A percentile compares a stretch with the other conserved stretches of the same genome.
phyloP scores from a whole-genome alignment of 2,888 invertebrate species.

The Ochlodes sylvanus region DNA sequence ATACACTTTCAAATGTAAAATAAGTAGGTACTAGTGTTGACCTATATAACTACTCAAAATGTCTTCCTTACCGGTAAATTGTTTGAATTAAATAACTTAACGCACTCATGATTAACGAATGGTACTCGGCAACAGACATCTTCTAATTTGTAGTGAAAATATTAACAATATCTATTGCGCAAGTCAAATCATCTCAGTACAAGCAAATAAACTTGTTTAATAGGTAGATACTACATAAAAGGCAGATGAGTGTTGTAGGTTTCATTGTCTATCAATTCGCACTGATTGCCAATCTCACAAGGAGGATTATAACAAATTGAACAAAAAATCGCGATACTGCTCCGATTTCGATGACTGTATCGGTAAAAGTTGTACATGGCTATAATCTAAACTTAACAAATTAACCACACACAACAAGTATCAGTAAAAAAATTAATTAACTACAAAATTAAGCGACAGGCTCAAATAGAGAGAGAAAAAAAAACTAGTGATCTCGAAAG shows the following conservation, averaged over 20 bases:
- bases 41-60: too few relatives aligned
- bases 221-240: too few relatives aligned
- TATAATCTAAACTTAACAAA: constrained; percentile 29
- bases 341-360: constrained; percentile 23
- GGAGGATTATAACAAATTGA: constrained; percentile 36
- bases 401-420: constrained; percentile 22
- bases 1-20: too few relatives aligned
- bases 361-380: constrained; percentile 34
- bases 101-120: too few relatives aligned
- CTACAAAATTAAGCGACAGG: constrained; percentile 29
- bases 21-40: too few relatives aligned
- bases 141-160: too few relatives aligned
- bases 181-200: too few relatives aligned
- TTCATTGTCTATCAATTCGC: constrained; percentile 29
- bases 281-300: constrained; percentile 33
- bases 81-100: too few relatives aligned
- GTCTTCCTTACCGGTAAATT: too few relatives aligned
- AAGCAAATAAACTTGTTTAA: too few relatives aligned
- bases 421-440: constrained; percentile 34
- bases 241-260: neutral
- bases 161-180: too few relatives aligned
- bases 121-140: too few relatives aligned
- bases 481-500: constrained; percentile 28
- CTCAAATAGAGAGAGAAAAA: constrained; percentile 29
- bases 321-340: constrained; percentile 29